Base-by-base conservation (phyloP, 2,797 vertebrate genomes). In the Chanos chanos region DNA sequence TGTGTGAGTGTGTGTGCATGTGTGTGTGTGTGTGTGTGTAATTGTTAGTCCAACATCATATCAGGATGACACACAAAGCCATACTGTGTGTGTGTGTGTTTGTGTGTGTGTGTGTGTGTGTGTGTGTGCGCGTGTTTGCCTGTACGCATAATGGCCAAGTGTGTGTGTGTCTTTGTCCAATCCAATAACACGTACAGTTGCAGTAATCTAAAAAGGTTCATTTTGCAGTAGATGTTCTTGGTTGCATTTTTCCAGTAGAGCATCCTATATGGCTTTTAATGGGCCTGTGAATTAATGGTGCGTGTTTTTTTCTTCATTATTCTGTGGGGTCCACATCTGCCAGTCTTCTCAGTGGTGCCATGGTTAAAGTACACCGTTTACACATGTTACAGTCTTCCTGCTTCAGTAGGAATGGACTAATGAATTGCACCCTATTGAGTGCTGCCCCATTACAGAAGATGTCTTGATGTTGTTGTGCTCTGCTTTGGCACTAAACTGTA, bases 371-470 rank as follows among this genome's bases (percentile, higher is more conserved):
- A 44, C 19, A 40, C 24, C 55, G 48, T 44, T 58, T 1, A 6
- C 49, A 39, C 44, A 54, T 66, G 39, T 41, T 51, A 49, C 9
- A 22, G 39, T 47, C 45, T 33, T 31, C 10, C 44, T 45, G 55
- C 33, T 65, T 64, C 3, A 28, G 45, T 41, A 25, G 31, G 55
- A 21, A 43, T 47, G 53, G 55, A 64, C 41, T 68, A 72, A 72
- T 64, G 65, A 72, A 64, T 53, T 64, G 68, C 56, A 61, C 64
- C 68, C 61, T 40, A 39, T 60, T 61, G 55, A 68, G 68, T 36
- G 0, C 9, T 0, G 18, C 59, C 60, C 62, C 54, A 61, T 72
- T 68, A 72, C 28, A 1, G 31, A 34, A 50, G 12, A 64, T 33
- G 43, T 49, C 50, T 64, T 64, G 53, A 50, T 54, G 67, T 37